Evolutionary conservation across 1,140 invertebrate genomes (phyloP).

Genomic region (Globodera rostochiensis): DNA sequence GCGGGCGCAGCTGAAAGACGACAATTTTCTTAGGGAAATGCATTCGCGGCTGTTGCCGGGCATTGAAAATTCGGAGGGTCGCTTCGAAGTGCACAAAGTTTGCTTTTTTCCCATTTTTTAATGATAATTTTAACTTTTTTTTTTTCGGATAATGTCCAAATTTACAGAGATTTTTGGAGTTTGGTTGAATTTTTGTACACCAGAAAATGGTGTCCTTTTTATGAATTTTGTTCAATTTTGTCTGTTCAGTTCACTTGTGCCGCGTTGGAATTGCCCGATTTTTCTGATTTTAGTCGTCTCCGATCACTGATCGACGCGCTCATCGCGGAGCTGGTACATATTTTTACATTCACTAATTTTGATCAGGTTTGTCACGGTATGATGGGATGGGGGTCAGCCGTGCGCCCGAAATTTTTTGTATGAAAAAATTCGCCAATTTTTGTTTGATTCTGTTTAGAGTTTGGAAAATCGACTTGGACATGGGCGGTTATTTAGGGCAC

Average conservation of each 20-base stretch:
- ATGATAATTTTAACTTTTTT: too few species aligned
- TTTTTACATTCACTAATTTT: too few species aligned
- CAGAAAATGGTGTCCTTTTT: neutral
- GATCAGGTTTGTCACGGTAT: too few species aligned
- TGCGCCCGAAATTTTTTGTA: too few species aligned
- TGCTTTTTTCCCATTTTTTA: too few species aligned
- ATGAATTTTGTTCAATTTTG: neutral
- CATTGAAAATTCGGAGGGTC: constrained; percentile 25
- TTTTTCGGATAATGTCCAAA: too few species aligned
- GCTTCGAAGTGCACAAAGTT: constrained; percentile 19
- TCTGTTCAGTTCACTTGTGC: constrained; percentile 28
- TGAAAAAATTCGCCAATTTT: too few species aligned
- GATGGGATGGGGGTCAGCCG: too few species aligned
- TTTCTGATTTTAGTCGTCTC: constrained; percentile 17
- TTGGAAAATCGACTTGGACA: too few species aligned
- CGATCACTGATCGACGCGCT: constrained; percentile 3
- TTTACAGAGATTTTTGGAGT: too few species aligned
- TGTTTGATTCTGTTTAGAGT: too few species aligned
- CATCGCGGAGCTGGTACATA: constrained; percentile 1
- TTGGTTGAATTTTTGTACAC: neutral
- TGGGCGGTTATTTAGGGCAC: too few species aligned
- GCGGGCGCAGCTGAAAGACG: neutral
- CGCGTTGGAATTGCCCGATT: constrained; percentile 20
- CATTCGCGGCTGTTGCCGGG: constrained; percentile 12
- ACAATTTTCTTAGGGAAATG: neutral